A percentile compares a stretch with the other conserved stretches of the same genome.
Conservation (phyloP, 2,113 vertebrate genomes). For the Petroica traversi region DNA sequence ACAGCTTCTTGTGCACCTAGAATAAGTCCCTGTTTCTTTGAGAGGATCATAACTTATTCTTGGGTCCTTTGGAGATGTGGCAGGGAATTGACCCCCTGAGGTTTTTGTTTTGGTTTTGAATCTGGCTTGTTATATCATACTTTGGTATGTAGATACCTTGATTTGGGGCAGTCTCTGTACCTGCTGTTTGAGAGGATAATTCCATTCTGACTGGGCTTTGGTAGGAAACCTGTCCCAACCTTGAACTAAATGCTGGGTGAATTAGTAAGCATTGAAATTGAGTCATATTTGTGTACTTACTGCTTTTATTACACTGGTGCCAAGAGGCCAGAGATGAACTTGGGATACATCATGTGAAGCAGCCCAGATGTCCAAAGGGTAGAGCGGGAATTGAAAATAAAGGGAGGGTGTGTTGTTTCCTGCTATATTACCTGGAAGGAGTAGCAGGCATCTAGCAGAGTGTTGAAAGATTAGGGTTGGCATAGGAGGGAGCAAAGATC, state of each 20-base stretch:
- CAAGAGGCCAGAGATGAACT: neutral
- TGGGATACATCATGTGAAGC: neutral
- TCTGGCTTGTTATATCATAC: neutral
- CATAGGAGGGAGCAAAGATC: neutral
- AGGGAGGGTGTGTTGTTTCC: neutral
- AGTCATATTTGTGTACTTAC: neutral
- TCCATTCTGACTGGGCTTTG: neutral
- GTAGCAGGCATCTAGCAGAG: neutral
- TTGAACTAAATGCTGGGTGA: neutral
- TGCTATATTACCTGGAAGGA: neutral
- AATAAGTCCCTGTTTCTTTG: neutral
- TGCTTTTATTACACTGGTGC: neutral
- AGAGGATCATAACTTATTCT: neutral
- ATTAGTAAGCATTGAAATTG: neutral
- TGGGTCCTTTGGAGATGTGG: neutral
- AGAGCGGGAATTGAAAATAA: neutral
- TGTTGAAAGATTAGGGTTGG: neutral
- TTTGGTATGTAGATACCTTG: accelerated
- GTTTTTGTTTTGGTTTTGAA: neutral
- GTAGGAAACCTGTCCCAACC: neutral
- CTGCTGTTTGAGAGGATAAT: neutral
- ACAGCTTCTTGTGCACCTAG: neutral
- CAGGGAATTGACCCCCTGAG: neutral
- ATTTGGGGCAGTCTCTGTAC: neutral
- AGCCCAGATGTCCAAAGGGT: neutral